Base-by-base conservation (phyloP, 23 tunicate species). In the Styela plicata region DNA sequence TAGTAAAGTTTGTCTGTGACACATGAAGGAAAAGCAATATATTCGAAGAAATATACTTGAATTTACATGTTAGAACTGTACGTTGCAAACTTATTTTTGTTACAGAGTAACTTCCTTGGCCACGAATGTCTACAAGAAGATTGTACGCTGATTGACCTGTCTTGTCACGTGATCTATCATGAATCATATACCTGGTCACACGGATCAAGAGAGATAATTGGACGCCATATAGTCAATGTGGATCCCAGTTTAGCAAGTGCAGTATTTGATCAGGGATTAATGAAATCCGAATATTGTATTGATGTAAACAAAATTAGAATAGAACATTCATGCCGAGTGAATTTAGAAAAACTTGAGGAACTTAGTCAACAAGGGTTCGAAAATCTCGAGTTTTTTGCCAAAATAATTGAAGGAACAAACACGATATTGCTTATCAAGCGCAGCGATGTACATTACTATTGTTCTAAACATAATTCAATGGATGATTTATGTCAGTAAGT, bases 301-400 rank as follows among this genome's bases (percentile, higher is more conserved):
- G 94, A 89, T 53, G 79, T 88, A 25, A 67, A 29, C 2, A 27
- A 29, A 27, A 67, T 67, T 16, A 29, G 31, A 25, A 67, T 22
- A 18, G 31, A 67, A 24, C 30, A 67, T 25, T 67, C 71, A 0
- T 67, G 65, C 31, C 28, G 26, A 20, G 65, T 80, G 31, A 70
- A 80, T 32, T n/a, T 80, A 31, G 53, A 63, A 10, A 63, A 70
- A 63, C 25, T 80, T 3, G 73, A 70, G 31, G 36, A 64, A 66
- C 24, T 31, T 19, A 53, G 61, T 29, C 20, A 34, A 22, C 20
- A 27, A 31, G 70, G 33, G 22, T 67, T 67, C 71, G 31, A 25
- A 29, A 22, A 24, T 18, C 17, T 18, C 0, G 57, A 53, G 61
- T 80, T 80, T 2, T 33, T 27, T 2, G 65, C 65, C 2, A 16